These are phyloP conservation scores for Phyto melanocephala DNA, from an alignment of 2,888 invertebrate genomes.

Conservation along the genomic window DNA sequence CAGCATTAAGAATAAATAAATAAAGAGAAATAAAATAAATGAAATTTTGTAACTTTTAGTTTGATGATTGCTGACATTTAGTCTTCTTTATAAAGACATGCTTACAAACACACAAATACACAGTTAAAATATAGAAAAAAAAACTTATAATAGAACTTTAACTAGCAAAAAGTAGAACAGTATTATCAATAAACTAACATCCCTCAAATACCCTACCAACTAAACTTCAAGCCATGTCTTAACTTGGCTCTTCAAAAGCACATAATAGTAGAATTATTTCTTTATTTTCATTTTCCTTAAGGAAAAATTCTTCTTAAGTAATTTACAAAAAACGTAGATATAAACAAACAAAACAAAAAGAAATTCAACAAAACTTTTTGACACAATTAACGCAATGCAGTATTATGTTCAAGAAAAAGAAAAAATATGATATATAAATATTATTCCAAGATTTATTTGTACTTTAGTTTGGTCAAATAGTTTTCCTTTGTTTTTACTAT, in stretches of 20 bases:
- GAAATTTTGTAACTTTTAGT: constrained; percentile 56
- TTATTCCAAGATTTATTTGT: constrained; percentile 27
- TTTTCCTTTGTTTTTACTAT: constrained; percentile 39
- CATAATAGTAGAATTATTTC: background rate
- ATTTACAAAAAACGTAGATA: background rate
- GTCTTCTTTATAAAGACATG: constrained; percentile 27
- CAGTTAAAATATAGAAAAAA: background rate
- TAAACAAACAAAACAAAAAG: background rate
- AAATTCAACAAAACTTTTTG: constrained; percentile 52
- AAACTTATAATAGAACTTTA: background rate
- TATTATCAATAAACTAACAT: background rate
- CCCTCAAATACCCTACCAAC: background rate
- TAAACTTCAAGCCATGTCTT: background rate
- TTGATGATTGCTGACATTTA: constrained; percentile 59
- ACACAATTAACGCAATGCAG: constrained; percentile 65
- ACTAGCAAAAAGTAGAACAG: background rate
- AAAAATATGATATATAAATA: constrained; percentile 6
- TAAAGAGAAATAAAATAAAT: constrained; percentile 30
- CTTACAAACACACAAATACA: background rate
- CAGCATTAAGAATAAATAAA: background rate
- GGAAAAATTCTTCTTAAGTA: constrained; percentile 2
- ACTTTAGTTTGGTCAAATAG: constrained; percentile 60
- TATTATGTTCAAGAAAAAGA: constrained; percentile 33
- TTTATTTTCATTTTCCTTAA: background rate
- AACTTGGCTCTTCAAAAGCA: background rate